A percentile compares a stretch with the other conserved stretches of the same genome.
Evolutionary conservation across 2,888 invertebrate genomes (phyloP).

Genomic region (Perizoma affinitatum): DNA sequence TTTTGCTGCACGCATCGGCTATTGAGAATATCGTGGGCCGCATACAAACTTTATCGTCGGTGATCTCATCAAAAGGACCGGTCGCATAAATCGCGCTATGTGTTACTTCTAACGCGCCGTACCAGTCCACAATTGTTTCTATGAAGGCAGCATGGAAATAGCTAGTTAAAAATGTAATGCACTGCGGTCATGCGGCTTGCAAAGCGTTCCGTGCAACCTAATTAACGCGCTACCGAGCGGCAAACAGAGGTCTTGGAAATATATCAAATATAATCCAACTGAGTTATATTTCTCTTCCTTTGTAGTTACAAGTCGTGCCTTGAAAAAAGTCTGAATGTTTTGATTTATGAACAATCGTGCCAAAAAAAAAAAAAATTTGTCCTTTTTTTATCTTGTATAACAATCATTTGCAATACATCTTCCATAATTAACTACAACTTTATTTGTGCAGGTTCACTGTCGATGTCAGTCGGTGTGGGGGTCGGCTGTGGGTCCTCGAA

Average conservation of each 20-base stretch:
- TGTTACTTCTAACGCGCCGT: conserved; percentile 83
- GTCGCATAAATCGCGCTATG: conserved; percentile 80
- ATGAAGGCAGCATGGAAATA: conserved; percentile 83
- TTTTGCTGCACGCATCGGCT: conserved; percentile 71
- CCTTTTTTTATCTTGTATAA: conserved; percentile 40
- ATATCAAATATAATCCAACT: conserved; percentile 27
- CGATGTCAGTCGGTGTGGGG: conserved; percentile 87
- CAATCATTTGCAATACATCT: conserved; percentile 34
- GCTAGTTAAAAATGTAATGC: conserved; percentile 63
- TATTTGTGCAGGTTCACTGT: conserved; percentile 88
- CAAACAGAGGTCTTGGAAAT: conserved; percentile 39
- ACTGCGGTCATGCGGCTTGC: conserved; percentile 45
- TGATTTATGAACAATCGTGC: conserved; percentile 31
- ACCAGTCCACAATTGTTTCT: conserved; percentile 82
- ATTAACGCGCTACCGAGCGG: conserved; percentile 47
- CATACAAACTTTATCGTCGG: conserved; percentile 77
- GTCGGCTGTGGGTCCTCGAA: conserved; percentile 91
- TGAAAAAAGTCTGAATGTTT: conserved; percentile 27
- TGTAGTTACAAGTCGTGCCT: conserved; percentile 16
- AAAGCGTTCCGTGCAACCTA: conserved; percentile 49
- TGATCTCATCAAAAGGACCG: conserved; percentile 84
- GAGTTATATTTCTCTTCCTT: conserved; percentile 29
- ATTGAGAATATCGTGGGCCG: conserved; percentile 75
- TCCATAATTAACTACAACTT: conserved; percentile 36
- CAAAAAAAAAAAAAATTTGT: conserved; percentile 28